Percentiles rank a stretch among this genome's conserved stretches.
phyloP scores from a whole-genome alignment of 2,888 invertebrate genomes.

The Gasteruption jaculator region DNA sequence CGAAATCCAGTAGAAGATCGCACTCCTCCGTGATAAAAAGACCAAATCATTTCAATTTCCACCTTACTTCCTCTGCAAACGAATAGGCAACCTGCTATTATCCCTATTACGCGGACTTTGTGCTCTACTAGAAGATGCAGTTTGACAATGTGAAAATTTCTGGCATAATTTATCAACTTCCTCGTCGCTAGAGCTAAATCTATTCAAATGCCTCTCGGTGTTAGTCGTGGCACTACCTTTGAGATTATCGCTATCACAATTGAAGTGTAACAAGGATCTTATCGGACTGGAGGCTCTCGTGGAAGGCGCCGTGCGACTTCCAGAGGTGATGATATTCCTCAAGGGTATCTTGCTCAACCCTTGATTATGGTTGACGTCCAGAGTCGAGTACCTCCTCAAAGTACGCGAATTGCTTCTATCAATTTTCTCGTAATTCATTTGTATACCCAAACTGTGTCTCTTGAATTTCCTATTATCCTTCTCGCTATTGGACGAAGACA shows the following conservation, averaged over 20 bases:
- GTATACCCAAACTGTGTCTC: slow-evolving; percentile 42
- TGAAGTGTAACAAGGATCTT: slow-evolving; percentile 30
- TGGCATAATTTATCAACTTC: slow-evolving; percentile 44
- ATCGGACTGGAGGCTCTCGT: slow-evolving; percentile 48
- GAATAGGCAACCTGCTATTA: slow-evolving; percentile 37
- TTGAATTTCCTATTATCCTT: slow-evolving; percentile 38
- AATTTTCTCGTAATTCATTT: no score
- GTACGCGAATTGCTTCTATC: slow-evolving; percentile 30
- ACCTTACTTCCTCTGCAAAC: slow-evolving; percentile 34
- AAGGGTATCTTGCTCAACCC: slow-evolving; percentile 46
- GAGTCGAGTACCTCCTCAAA: slow-evolving; percentile 30
- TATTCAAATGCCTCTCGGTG: slow-evolving; percentile 30
- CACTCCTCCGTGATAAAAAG: no score
- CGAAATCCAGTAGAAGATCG: no score
- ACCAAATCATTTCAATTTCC: no score
- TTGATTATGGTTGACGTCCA: slow-evolving; percentile 49
- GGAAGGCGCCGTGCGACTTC: slow-evolving; percentile 45
- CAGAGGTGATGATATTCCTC: slow-evolving; percentile 36
- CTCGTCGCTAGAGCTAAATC: slow-evolving; percentile 43
- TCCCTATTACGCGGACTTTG: slow-evolving; percentile 17
- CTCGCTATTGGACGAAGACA: slow-evolving; percentile 33
- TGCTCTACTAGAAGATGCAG: slow-evolving; percentile 16
- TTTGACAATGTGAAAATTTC: slow-evolving; percentile 28
- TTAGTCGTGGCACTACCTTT: slow-evolving; percentile 17
- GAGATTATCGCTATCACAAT: slow-evolving; percentile 29